phyloP scores from a whole-genome alignment of 2,888 invertebrate species.

The Muschampia plurimacula region DNA sequence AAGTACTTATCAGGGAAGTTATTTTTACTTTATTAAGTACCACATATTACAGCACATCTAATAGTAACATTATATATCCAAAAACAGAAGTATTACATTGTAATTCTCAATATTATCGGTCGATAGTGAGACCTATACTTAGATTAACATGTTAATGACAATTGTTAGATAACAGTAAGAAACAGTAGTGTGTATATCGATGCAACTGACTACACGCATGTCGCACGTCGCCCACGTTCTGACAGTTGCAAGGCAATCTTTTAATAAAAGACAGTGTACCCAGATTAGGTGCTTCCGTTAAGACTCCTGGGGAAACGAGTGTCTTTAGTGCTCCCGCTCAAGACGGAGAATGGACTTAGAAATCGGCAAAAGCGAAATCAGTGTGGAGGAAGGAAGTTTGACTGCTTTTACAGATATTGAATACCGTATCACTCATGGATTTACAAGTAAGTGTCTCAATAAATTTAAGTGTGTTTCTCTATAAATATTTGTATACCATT shows the following conservation, averaged over 20 bases:
- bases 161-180: conserved; percentile 23
- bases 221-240: conserved; percentile 30
- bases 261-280: conserved; percentile 29
- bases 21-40: too few species aligned
- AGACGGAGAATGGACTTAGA: conserved; percentile 66
- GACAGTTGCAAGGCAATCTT: conserved; percentile 25
- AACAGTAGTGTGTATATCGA: conserved; percentile 8
- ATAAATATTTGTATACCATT: too few species aligned
- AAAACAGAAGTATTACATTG: neutral
- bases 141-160: conserved; percentile 21
- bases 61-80: too few species aligned
- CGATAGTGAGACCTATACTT: neutral
- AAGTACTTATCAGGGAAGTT: too few species aligned
- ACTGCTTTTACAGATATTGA: conserved; percentile 61
- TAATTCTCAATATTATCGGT: conserved; percentile 13
- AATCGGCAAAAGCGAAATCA: conserved; percentile 63
- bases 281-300: conserved; percentile 28
- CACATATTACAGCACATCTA: too few species aligned
- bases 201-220: conserved; percentile 1
- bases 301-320: neutral
- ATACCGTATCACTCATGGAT: conserved; percentile 44
- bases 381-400: conserved; percentile 66
- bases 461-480: too few species aligned
- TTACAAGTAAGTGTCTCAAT: conserved; percentile 46
- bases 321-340: neutral